phyloP scores from a whole-genome alignment of 1,140 invertebrate genomes.

The Lepidurus arcticus region DNA sequence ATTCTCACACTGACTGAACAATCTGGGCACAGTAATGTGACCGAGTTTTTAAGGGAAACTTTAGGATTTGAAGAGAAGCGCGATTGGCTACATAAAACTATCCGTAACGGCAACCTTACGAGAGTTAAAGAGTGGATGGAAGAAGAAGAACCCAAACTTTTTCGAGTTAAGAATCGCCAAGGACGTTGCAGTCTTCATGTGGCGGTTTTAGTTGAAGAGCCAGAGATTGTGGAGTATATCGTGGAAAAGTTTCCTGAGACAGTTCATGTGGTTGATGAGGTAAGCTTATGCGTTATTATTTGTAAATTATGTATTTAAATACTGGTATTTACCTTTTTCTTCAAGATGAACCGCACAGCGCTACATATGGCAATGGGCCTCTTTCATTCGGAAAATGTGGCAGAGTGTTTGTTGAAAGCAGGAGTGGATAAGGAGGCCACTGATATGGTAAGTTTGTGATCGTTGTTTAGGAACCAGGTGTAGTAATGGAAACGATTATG shows the following conservation, averaged over 20 bases:
- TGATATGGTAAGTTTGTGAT: conserved; percentile 57
- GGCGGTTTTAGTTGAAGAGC: conserved; percentile 70
- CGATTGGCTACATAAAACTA: conserved; percentile 66
- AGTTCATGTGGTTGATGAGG: conserved; percentile 73
- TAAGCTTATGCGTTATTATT: conserved; percentile 48
- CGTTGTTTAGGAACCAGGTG: neutral
- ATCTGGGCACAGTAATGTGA: conserved; percentile 56
- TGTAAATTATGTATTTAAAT: conserved; percentile 18
- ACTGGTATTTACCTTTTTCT: conserved; percentile 35
- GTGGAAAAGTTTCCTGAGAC: conserved; percentile 64
- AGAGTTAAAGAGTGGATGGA: conserved; percentile 57
- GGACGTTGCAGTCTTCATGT: conserved; percentile 68
- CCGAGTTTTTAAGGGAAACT: conserved; percentile 57
- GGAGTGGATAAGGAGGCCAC: conserved; percentile 74
- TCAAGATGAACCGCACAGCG: conserved; percentile 73
- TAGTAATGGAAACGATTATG: conserved; percentile 15
- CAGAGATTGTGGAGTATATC: conserved; percentile 66
- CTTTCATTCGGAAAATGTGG: conserved; percentile 70
- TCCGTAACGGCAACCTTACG: conserved; percentile 58
- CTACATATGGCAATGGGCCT: conserved; percentile 86
- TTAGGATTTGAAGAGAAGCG: conserved; percentile 61
- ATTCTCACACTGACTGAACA: conserved; percentile 59
- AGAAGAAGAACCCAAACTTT: conserved; percentile 49
- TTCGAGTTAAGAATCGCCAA: conserved; percentile 63
- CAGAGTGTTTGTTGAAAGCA: conserved; percentile 67